Conservation (phyloP, 64 coral and sea anemone species). For the Stylophora pistillata region DNA sequence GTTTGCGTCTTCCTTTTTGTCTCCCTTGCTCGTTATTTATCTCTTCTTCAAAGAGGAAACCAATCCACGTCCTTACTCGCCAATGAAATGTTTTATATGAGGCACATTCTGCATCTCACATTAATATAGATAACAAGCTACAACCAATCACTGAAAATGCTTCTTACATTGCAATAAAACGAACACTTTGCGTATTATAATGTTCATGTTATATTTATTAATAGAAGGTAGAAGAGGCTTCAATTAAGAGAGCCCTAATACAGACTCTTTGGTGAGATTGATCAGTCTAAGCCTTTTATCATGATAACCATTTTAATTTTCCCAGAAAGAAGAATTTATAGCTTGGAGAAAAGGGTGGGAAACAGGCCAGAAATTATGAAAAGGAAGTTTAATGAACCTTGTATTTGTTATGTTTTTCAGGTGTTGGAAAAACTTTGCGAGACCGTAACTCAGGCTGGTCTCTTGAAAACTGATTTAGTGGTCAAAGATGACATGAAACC, state of each 20-base stretch:
- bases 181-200: neutral
- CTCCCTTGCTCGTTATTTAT: neutral
- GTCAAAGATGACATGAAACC: neutral
- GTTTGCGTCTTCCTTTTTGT: neutral
- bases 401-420: neutral
- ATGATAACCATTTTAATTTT: too few relatives aligned
- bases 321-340: too few relatives aligned
- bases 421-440: slow-evolving; percentile 19
- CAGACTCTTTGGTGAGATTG: too few relatives aligned
- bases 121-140: neutral
- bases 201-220: neutral
- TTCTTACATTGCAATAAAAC: neutral
- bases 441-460: neutral
- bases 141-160: neutral
- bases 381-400: neutral
- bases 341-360: neutral
- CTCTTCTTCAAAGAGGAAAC: neutral
- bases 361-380: neutral
- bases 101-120: neutral
- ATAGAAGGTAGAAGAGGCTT: neutral
- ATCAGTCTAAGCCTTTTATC: too few relatives aligned
- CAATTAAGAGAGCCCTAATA: too few relatives aligned
- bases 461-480: neutral
- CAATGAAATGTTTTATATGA: neutral
- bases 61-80: neutral